Evolutionary conservation across 2,888 invertebrate species (phyloP), one percentile per base, ranked within the genome.

Genomic region (Mythimna impura): DNA sequence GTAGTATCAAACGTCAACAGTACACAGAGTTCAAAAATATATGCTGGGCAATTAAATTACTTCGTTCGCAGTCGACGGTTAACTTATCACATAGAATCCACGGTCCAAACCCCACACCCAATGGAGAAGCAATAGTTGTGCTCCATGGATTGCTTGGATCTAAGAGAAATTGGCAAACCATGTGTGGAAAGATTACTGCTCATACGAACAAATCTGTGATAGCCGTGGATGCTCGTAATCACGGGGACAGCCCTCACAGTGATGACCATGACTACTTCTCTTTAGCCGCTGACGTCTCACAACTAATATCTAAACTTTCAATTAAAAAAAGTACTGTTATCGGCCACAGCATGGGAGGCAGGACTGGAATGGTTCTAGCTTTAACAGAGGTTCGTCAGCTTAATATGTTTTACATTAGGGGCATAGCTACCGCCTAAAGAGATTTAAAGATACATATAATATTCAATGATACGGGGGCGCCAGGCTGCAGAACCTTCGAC

Each of bases 271-370:
- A 67, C 2, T 86, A 86, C 61, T 20, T 43, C 0, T 68, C 84
- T 7, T 69, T 87, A 34, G 82, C 86, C 17, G 69, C 76, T 36
- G 86, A 86, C 43, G 63, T 80, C 8, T 69, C 76, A 6, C 67
- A 76, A 22, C 60, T 87, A 36, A 54, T 77, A 40, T 58, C 58
- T 12, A 78, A 75, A 34, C 57, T 84, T 12, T 74, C 78, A 14
- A 30, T 87, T 5, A 47, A 69, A 22, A 76, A 97, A 90, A 97
- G 97, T 0, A 91, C 97, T 47, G 87, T 98, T 34, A 93, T 99
- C 87, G 99, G 99, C 0, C 99, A 99, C 91, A 99, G 99, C 83
- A 99, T 99, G 98, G 99, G 99, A 20, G 99, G 99, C 20, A 97
- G 98, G 73, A 97, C 98, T 2, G 97, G 97, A 86, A 99, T 99